Conservation (phyloP, 1,140 invertebrate genomes). For the Drosophila pachea region DNA sequence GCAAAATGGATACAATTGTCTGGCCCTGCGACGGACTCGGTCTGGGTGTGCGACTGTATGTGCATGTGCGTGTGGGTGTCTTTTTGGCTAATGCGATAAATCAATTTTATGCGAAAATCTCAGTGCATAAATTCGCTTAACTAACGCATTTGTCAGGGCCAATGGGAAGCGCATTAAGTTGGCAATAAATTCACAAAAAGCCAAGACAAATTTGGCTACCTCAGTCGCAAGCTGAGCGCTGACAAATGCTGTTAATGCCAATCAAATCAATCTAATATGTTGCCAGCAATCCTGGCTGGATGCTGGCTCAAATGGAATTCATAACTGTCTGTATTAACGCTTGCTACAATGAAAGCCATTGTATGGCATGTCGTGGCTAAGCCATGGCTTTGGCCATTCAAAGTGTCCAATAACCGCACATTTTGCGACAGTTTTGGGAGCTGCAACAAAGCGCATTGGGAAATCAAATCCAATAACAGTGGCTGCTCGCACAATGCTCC, state of each 20-base stretch:
- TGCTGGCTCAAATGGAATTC: conserved; percentile 14
- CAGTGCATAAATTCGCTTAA: conserved; percentile 76
- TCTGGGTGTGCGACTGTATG: neutral
- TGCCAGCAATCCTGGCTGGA: neutral
- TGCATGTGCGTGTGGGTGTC: conserved; percentile 2
- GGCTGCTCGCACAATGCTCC: conserved; percentile 21
- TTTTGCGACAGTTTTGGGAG: conserved; percentile 33
- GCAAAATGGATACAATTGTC: conserved; percentile 49
- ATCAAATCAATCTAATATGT: conserved; percentile 1
- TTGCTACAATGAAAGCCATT: conserved; percentile 9
- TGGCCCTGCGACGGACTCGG: conserved; percentile 1
- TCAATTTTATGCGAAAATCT: conserved; percentile 76
- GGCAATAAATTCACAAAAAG: conserved; percentile 23
- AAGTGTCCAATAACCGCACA: conserved; percentile 30
- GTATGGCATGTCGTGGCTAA: conserved; percentile 8
- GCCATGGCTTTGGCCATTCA: conserved; percentile 9
- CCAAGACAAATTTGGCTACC: conserved; percentile 8
- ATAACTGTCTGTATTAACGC: conserved; percentile 26
- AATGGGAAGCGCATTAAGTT: conserved; percentile 31
- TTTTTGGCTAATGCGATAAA: conserved; percentile 73
- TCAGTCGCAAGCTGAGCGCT: neutral
- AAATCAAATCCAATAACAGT: conserved; percentile 59
- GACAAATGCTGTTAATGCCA: neutral
- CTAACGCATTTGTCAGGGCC: conserved; percentile 68
- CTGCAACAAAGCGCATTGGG: conserved; percentile 46